phyloP scores from a whole-genome alignment of 1,140 invertebrate species.

The Epicauta chinensis region DNA sequence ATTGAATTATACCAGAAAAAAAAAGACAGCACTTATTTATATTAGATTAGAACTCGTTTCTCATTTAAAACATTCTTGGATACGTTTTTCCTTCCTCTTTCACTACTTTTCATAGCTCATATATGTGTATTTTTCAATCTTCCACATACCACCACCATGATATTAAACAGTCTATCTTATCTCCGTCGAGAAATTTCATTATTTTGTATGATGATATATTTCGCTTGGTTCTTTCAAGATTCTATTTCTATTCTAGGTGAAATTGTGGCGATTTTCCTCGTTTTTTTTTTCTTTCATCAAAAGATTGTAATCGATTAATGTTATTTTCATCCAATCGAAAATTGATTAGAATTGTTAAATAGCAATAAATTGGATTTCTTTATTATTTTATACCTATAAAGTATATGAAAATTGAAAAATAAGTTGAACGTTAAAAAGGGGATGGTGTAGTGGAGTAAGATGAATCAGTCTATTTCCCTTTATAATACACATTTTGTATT shows the following conservation, averaged over 20 bases:
- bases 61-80: slow-evolving; percentile 16
- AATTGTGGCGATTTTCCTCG: neutral
- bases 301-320: too few relatives aligned
- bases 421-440: slow-evolving; percentile 29
- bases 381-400: too few relatives aligned
- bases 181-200: slow-evolving; percentile 36
- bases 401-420: slow-evolving; percentile 40
- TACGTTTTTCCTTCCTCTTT: slow-evolving; percentile 22
- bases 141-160: slow-evolving; percentile 34
- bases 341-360: too few relatives aligned
- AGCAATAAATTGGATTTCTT: too few relatives aligned
- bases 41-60: slow-evolving; percentile 3
- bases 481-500: slow-evolving; percentile 41
- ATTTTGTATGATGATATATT: slow-evolving; percentile 38
- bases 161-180: slow-evolving; percentile 40
- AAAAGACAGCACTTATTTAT: too few relatives aligned
- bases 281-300: too few relatives aligned
- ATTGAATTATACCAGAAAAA: too few relatives aligned
- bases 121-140: slow-evolving; percentile 36
- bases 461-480: slow-evolving; percentile 33
- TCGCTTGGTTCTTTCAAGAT: slow-evolving; percentile 21
- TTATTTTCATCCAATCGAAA: too few relatives aligned
- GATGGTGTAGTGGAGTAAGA: slow-evolving; percentile 22
- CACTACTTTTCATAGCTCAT: slow-evolving; percentile 19
- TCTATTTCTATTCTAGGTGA: too few relatives aligned